Evolutionary conservation across 1,140 invertebrate genomes (phyloP).

Genomic region (Zaprionus tsacasi): DNA sequence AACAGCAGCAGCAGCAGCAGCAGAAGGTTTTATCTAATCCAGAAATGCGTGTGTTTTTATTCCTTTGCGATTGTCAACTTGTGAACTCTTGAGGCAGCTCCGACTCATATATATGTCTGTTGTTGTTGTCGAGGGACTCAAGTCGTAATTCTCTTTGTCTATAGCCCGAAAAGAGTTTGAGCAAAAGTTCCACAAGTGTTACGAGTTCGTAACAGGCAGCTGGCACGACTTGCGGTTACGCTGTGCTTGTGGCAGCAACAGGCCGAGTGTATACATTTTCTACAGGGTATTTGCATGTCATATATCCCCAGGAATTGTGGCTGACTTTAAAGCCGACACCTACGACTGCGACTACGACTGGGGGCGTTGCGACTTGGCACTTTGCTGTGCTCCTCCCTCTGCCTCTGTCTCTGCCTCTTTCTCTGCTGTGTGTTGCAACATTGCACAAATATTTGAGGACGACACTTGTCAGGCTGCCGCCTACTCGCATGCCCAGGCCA

Average conservation of each 20-base stretch:
- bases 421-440: conserved; percentile 9
- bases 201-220: conserved; percentile 13
- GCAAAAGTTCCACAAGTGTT: conserved; percentile 10
- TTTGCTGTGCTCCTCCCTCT: background rate
- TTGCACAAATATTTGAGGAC: conserved; percentile 40
- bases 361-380: conserved; percentile 10
- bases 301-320: background rate
- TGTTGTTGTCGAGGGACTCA: background rate
- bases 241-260: background rate
- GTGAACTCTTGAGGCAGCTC: background rate
- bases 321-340: conserved; percentile 9
- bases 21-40: conserved; percentile 3
- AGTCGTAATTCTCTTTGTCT: background rate
- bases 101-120: background rate
- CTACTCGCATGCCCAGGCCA: conserved; percentile 5
- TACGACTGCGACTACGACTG: background rate
- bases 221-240: background rate
- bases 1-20: too few species aligned
- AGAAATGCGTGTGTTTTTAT: background rate
- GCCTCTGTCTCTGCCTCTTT: too few species aligned
- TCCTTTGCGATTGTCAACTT: background rate
- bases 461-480: conserved; percentile 33
- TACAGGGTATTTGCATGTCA: background rate
- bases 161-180: background rate
- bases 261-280: background rate